phyloP scores from a whole-genome alignment of 2,113 vertebrate species.

The Piliocolobus tephrosceles region DNA sequence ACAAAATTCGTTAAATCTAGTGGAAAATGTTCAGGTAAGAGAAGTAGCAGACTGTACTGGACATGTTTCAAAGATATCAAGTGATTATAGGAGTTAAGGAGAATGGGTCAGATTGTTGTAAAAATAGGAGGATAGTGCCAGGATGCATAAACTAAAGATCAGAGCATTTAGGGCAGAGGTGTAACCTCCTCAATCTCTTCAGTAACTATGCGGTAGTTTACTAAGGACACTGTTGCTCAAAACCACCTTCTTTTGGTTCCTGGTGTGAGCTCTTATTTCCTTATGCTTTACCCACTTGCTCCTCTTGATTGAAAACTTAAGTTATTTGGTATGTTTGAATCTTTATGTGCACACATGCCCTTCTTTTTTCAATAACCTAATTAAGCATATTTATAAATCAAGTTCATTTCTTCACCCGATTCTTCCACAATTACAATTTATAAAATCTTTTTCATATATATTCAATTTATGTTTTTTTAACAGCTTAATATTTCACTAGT shows the following conservation, averaged over 20 bases:
- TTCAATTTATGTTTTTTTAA: conserved; percentile 34
- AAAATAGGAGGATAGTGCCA: not conserved
- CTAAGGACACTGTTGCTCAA: not conserved
- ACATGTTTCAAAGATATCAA: not conserved
- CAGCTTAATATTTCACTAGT: not conserved
- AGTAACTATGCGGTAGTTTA: not conserved
- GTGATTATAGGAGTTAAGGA: not conserved
- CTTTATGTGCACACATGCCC: not conserved
- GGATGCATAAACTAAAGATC: not conserved
- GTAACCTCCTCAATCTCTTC: not conserved
- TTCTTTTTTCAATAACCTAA: not conserved
- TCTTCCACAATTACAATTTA: not conserved
- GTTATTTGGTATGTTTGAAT: not conserved
- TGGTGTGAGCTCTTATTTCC: not conserved
- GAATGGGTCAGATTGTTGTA: not conserved
- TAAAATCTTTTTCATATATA: not conserved
- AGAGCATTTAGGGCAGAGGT: not conserved
- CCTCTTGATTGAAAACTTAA: not conserved
- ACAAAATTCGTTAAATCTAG: not conserved
- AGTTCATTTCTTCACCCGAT: not conserved
- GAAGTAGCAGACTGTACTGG: not conserved
- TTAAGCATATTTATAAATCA: not conserved
- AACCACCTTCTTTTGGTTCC: not conserved
- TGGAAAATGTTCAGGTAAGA: not conserved
- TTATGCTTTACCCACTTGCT: not conserved